Conservation (phyloP, 2,888 invertebrate genomes). For the Tipula lateralis region DNA sequence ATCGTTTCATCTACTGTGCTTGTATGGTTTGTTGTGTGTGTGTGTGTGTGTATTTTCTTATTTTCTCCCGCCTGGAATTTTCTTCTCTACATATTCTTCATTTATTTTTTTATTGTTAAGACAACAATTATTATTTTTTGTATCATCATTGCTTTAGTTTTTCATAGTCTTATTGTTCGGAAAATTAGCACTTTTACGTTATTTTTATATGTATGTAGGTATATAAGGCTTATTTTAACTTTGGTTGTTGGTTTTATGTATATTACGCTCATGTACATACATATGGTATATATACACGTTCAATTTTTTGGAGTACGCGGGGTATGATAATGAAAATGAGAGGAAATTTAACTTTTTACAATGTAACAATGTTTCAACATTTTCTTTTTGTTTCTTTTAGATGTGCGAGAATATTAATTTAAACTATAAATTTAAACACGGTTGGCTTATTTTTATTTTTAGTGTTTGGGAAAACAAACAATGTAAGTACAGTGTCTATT, state of each 20-base stretch:
- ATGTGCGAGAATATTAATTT: slow-evolving; percentile 24
- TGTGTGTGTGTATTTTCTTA: not conserved
- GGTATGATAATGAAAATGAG: not conserved
- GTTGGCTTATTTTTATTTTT: not conserved
- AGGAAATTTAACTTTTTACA: not conserved
- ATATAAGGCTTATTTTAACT: not conserved
- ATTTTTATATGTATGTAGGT: too few species aligned
- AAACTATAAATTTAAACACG: slow-evolving; percentile 1
- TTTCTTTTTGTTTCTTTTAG: not conserved
- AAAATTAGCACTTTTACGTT: slow-evolving; percentile 4
- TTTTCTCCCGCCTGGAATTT: not conserved
- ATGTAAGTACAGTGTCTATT: not conserved
- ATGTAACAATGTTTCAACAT: too few species aligned
- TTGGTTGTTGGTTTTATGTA: not conserved
- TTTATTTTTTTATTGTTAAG: not conserved
- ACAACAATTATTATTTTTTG: not conserved
- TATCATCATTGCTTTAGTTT: not conserved
- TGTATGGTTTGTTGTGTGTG: not conserved
- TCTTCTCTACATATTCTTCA: not conserved
- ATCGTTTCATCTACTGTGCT: not conserved
- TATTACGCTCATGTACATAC: too few species aligned
- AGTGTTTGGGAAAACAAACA: not conserved
- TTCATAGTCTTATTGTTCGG: not conserved
- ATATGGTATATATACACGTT: not conserved
- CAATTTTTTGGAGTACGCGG: not conserved